Evolutionary conservation across 2,888 invertebrate species (phyloP).

Genomic region (Atherix ibis): DNA sequence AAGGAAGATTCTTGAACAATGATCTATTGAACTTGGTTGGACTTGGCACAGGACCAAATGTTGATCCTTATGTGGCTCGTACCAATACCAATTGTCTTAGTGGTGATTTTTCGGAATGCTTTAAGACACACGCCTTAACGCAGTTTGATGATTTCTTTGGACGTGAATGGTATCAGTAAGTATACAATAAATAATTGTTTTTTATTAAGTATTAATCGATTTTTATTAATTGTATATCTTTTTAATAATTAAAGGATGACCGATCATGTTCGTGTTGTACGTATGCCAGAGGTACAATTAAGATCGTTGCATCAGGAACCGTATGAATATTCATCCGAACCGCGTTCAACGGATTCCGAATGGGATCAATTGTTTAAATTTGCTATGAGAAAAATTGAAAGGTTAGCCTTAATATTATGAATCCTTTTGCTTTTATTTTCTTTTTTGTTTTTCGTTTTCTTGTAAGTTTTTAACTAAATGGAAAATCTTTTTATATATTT

Average conservation of each 20-base stretch:
- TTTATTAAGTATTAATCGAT: not conserved
- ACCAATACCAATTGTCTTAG: conserved; percentile 58
- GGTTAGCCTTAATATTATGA: conserved; percentile 27
- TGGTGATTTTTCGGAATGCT: conserved; percentile 73
- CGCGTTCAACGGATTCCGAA: conserved; percentile 57
- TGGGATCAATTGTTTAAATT: conserved; percentile 71
- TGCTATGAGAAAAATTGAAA: conserved; percentile 54
- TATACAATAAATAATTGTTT: not conserved
- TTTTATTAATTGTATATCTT: no score
- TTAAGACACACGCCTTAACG: conserved; percentile 61
- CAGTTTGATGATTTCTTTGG: conserved; percentile 67
- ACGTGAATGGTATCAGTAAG: conserved; percentile 39
- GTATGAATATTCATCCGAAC: conserved; percentile 53
- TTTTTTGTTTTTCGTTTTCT: not conserved
- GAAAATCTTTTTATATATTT: not conserved
- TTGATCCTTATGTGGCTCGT: conserved; percentile 61
- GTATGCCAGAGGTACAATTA: conserved; percentile 52
- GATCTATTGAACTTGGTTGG: conserved; percentile 67
- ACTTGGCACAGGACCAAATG: conserved; percentile 52
- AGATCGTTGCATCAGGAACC: conserved; percentile 53
- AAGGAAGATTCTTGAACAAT: conserved; percentile 43
- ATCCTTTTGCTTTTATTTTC: not conserved
- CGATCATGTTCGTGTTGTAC: conserved; percentile 53
- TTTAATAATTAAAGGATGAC: conserved; percentile 43
- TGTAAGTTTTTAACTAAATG: not conserved